Conservation (phyloP, 2,888 invertebrate genomes). For the Heptascelio sp. region DNA sequence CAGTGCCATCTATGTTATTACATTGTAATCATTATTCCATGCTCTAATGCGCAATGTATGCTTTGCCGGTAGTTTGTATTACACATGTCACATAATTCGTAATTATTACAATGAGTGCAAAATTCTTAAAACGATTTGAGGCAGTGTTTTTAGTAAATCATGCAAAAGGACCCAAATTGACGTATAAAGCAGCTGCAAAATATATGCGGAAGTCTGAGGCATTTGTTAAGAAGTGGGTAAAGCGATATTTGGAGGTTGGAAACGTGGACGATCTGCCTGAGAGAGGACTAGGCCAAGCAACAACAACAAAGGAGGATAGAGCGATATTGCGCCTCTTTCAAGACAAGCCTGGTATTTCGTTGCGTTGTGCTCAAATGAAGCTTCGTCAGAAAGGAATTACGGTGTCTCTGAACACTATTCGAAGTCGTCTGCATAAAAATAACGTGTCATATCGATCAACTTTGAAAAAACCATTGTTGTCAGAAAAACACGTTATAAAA, state of each 20-base stretch:
- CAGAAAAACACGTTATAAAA: conserved; percentile 13
- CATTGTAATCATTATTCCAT: not conserved
- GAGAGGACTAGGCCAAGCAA: not conserved
- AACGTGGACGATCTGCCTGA: conserved; percentile 2
- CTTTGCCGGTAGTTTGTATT: conserved; percentile 6
- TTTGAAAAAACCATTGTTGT: too few relatives aligned
- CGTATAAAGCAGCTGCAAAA: conserved; percentile 19
- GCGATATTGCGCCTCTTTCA: too few relatives aligned
- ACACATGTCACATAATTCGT: not conserved
- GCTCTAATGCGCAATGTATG: conserved; percentile 5
- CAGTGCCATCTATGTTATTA: conserved; percentile 4
- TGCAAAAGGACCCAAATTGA: conserved; percentile 24
- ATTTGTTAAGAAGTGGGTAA: conserved; percentile 27
- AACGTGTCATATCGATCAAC: not conserved
- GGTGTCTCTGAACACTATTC: conserved; percentile 1
- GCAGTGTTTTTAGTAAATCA: conserved; percentile 20
- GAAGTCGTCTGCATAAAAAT: too few relatives aligned
- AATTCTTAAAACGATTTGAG: conserved; percentile 7
- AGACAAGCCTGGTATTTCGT: not conserved
- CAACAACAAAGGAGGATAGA: conserved; percentile 1
- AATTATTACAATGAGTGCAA: not conserved
- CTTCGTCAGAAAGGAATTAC: too few relatives aligned
- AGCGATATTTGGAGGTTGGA: too few relatives aligned
- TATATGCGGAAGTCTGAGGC: conserved; percentile 33
- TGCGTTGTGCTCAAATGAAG: not conserved